Percentiles rank a stretch among this genome's conserved stretches.
Evolutionary conservation across 2,113 vertebrate genomes (phyloP).

Genomic region (Planiliza haematocheilus): DNA sequence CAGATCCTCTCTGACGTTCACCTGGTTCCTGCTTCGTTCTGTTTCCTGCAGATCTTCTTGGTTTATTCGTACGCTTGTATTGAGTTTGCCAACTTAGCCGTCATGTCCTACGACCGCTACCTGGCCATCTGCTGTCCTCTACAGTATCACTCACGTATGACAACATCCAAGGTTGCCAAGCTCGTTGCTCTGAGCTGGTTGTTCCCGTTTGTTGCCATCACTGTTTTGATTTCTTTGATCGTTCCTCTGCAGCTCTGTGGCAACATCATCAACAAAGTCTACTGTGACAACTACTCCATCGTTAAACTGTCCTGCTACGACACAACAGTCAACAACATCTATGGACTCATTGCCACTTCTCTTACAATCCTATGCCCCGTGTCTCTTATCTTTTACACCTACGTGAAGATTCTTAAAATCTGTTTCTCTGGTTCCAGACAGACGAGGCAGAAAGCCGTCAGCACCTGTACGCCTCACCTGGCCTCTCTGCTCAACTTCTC

Average conservation of each 20-base stretch:
- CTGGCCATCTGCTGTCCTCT: conserved; percentile 43
- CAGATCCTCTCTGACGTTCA: neutral
- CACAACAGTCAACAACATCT: conserved; percentile 55
- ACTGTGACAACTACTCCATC: conserved; percentile 64
- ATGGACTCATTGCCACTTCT: conserved; percentile 24
- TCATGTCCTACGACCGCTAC: conserved; percentile 57
- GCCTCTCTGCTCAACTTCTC: conserved; percentile 41
- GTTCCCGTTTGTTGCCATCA: conserved; percentile 9
- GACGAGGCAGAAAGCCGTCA: conserved; percentile 39
- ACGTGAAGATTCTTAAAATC: conserved; percentile 8
- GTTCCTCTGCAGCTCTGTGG: conserved; percentile 55
- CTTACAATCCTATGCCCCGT: neutral
- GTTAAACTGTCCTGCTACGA: conserved; percentile 72
- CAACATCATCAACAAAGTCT: conserved; percentile 62
- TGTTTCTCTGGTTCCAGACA: conserved; percentile 14
- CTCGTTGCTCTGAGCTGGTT: conserved; percentile 49
- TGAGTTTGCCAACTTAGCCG: neutral
- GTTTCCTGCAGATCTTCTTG: conserved; percentile 38
- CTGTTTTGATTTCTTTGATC: conserved; percentile 17
- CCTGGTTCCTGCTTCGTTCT: neutral
- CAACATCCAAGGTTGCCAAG: neutral
- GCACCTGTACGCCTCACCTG: conserved; percentile 52
- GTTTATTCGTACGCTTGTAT: neutral
- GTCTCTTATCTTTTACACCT: neutral
- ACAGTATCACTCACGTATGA: conserved; percentile 26